A percentile compares a stretch with the other conserved stretches of the same genome.
phyloP scores from a whole-genome alignment of 2,113 vertebrate species.

The Catagonus wagneri region DNA sequence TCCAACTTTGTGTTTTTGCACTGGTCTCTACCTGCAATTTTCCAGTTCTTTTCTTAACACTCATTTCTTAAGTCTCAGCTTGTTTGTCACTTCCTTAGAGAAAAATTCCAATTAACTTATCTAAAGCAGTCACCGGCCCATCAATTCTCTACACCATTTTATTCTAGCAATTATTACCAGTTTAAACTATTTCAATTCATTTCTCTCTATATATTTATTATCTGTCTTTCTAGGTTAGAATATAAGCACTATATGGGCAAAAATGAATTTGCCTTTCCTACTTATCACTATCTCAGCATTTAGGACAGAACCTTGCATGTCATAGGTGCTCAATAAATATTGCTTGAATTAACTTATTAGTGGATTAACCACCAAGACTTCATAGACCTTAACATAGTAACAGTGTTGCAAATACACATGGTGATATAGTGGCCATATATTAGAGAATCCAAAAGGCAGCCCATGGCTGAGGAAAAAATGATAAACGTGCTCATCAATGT shows the following conservation, averaged over 20 bases:
- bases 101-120: conserved; percentile 41
- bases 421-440: not conserved
- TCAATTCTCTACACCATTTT: conserved; percentile 34
- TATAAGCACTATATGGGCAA: not conserved
- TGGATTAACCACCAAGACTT: conserved; percentile 1
- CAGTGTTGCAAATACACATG: not conserved
- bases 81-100: not conserved
- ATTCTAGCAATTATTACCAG: conserved; percentile 22
- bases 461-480: not conserved
- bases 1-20: not conserved
- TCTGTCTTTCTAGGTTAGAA: not conserved
- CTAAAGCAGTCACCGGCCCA: conserved; percentile 14
- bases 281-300: not conserved
- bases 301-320: not conserved
- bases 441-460: not conserved
- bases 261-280: not conserved
- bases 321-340: not conserved
- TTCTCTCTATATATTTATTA: not conserved
- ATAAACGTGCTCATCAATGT: not conserved
- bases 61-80: not conserved
- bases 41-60: not conserved
- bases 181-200: conserved; percentile 4
- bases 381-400: not conserved
- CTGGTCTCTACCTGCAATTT: not conserved
- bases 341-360: conserved; percentile 47